Percentiles rank a stretch among this genome's conserved stretches.
Conservation (phyloP, 2,113 vertebrate species). For the Amblyornis subalaris region DNA sequence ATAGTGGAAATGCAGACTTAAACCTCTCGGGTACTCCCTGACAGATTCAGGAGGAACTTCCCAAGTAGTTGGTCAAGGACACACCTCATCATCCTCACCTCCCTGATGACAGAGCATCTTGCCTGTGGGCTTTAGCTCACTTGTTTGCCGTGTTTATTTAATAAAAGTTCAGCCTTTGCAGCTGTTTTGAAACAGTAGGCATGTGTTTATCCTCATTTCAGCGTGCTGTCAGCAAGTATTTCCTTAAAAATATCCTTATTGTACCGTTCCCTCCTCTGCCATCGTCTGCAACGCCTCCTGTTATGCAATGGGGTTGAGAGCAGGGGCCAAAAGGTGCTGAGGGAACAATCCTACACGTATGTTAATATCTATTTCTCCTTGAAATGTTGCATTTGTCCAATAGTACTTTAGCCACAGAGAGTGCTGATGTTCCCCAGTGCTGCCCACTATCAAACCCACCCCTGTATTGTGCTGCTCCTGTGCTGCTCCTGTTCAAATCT, state of each 20-base stretch:
- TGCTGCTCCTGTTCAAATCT: neutral
- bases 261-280: neutral
- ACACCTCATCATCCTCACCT: slow-evolving; percentile 31
- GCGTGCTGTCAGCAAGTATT: neutral
- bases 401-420: neutral
- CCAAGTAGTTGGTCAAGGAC: neutral
- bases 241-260: neutral
- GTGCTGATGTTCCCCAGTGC: neutral
- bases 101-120: neutral
- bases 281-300: neutral
- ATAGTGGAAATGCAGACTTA: neutral
- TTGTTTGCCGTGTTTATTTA: neutral
- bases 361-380: neutral
- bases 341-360: neutral
- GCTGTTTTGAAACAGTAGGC: neutral
- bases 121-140: slow-evolving; percentile 1
- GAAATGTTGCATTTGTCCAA: neutral
- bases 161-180: neutral
- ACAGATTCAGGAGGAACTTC: neutral
- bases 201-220: slow-evolving; percentile 51
- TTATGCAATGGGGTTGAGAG: neutral
- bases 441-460: rapidly evolving
- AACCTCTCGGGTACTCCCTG: neutral
- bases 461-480: neutral
- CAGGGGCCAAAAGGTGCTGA: neutral